phyloP scores from a whole-genome alignment of 2,797 vertebrate genomes.

The Scyliorhinus canicula region DNA sequence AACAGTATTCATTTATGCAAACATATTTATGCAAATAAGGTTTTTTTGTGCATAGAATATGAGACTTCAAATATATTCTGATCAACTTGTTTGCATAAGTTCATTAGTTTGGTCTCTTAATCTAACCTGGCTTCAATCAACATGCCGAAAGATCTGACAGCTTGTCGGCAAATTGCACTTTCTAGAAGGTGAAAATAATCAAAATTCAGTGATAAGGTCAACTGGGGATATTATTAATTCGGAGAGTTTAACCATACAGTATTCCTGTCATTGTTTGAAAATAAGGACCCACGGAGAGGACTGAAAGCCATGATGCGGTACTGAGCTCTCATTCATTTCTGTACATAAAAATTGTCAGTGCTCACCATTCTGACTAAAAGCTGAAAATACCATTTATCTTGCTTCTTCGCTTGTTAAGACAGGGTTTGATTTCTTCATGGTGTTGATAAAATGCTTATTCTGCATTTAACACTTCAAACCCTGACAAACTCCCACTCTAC shows the following conservation, averaged over 20 bases:
- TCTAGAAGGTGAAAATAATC: neutral
- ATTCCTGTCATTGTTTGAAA: neutral
- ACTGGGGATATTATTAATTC: neutral
- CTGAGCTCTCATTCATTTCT: neutral
- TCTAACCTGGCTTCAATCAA: neutral
- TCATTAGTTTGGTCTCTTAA: neutral
- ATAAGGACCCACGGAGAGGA: no score
- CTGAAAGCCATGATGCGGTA: neutral
- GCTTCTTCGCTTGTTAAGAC: neutral
- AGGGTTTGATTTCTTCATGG: neutral
- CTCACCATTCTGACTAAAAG: neutral
- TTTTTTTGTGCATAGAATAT: neutral
- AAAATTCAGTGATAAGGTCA: neutral
- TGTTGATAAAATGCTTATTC: neutral
- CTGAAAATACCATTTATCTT: neutral
- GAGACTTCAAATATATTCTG: neutral
- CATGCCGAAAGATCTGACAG: neutral
- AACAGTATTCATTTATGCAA: neutral
- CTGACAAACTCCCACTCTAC: neutral
- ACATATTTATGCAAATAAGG: neutral
- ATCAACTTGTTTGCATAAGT: constrained; percentile 8
- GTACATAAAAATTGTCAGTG: neutral
- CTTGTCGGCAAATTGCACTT: neutral
- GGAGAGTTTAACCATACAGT: neutral
- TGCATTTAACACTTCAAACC: neutral